Base-by-base conservation (phyloP, 1,140 invertebrate species). In the Apis cerana region DNA sequence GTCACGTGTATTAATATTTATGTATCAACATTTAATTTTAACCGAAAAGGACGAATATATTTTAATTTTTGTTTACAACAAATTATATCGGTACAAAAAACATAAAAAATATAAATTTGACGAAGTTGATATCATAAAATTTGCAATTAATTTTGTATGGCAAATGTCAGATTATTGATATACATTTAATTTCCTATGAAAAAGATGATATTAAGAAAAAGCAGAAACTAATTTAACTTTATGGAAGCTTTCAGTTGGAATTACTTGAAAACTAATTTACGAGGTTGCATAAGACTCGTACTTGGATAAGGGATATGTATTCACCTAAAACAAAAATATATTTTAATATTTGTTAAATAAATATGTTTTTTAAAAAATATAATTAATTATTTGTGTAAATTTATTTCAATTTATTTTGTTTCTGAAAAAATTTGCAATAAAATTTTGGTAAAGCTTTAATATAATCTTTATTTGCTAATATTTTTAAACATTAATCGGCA, bases 161-260 rank as follows among this genome's bases (percentile, higher is more conserved):
- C 65, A n/a, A 43, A 67, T 48, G 21, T 48, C 11, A 67, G 4
- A 48, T 21, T 48, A 48, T 43, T 48, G 21, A 67, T 48, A 21
- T 21, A 43, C 64, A 43, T 67, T 67, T 67, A 67, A 67, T 67
- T 67, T 65, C 21, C 10, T 8, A 19, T 17, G 64, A n/a, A 19
- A 17, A 43, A 65, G 64, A 43, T 43, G 10, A 33, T 12, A 10
- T 43, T 65, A 43, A 65, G 33, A 65, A 65, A 43, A 65, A 65
- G 27, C 27, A 33, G 27, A 65, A 65, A 65, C 64, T 65, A 65
- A 65, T 65, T 65, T 65, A 65, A 65, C 27, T 65, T 65, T 33
- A 33, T 43, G 27, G 27, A 19, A 33, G 62, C 27, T 64, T 33
- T 64, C 17, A 19, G n/a, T 43, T 33, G 17, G 64, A 33, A 65